Base-by-base conservation (phyloP, 2,797 vertebrate species). In the Synanceia verrucosa region DNA sequence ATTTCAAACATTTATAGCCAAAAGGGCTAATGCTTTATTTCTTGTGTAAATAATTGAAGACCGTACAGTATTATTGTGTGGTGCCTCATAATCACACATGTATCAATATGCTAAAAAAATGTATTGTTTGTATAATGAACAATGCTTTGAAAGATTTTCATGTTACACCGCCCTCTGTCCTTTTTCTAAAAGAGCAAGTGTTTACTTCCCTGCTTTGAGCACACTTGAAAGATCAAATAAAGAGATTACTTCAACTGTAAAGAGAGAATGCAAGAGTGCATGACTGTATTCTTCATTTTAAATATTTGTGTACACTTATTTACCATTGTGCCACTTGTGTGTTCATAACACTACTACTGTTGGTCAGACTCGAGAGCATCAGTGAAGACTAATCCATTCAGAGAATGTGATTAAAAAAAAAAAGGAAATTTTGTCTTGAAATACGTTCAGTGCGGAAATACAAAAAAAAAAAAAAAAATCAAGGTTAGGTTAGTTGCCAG, bases 151-250 rank as follows among this genome's bases (percentile, higher is more conserved):
- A 39, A 52, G 51, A 68, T 83, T 80, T 86, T 74, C 39, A 69
- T 83, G 84, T 79, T 46, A 78, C 62, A 68, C 21, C 31, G 4
- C 78, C 55, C 23, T 84, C 65, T 83, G 65, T 88, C 61, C 52
- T 90, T 89, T n/a, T 88, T 91, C 69, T 86, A 84, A 88, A 84
- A 80, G 72, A 87, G 79, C 73, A 79, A 77, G 70, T 88, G 81
- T 91, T 93, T 82, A 86, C 81, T 74, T 86, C 80, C 83, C 78
- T 88, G 86, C 84, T 86, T 84, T 66, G 72, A 90, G 81, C 90
- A 90, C 83, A 89, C 70, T 69, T 19, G 70, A 82, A 85, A 81
- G 71, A 91, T 89, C 86, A 89, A 92, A 91, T 91, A 92, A 92
- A 93, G 61, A 82, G 44, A 65, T 83, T 33, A 61, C 60, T 78